These are phyloP conservation scores for Scaptomyza montana DNA, from an alignment of 1,140 invertebrate species.

Conservation along the genomic window DNA sequence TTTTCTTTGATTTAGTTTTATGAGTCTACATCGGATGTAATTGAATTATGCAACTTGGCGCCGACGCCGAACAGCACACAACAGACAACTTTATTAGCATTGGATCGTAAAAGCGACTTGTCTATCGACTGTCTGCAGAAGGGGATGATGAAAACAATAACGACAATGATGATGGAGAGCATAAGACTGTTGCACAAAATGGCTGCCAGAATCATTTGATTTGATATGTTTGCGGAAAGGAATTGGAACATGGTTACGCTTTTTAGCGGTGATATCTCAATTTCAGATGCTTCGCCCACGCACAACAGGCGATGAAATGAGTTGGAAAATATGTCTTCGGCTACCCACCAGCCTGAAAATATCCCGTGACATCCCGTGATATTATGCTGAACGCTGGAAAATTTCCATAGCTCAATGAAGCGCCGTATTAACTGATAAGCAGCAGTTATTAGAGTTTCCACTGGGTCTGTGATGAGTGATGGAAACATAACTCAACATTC, in stretches of 20 bases:
- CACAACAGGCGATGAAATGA: conserved; percentile 67
- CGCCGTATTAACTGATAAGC: conserved; percentile 44
- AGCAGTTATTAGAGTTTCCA: conserved; percentile 28
- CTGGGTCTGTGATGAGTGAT: conserved; percentile 45
- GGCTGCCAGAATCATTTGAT: conserved; percentile 9
- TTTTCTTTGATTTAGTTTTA: conserved; percentile 84
- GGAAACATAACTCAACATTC: conserved; percentile 30
- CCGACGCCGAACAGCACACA: conserved; percentile 32
- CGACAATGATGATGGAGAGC: conserved; percentile 28
- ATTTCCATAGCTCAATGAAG: conserved; percentile 52
- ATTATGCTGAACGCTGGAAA: conserved; percentile 19
- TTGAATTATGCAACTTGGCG: conserved; percentile 84
- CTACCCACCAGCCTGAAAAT: conserved; percentile 8
- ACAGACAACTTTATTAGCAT: conserved; percentile 73
- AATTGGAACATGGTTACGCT: conserved; percentile 54
- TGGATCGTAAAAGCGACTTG: conserved; percentile 62
- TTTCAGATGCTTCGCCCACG: conserved; percentile 50
- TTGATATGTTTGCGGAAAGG: neutral
- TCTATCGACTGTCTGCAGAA: neutral
- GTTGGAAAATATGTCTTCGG: conserved; percentile 78
- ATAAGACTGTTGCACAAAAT: conserved; percentile 43
- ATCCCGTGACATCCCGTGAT: conserved; percentile 3
- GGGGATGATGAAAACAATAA: conserved; percentile 37
- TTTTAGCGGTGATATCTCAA: conserved; percentile 74
- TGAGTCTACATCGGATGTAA: conserved; percentile 84